Evolutionary conservation across 2,888 invertebrate genomes (phyloP).

Genomic region (Phalera bucephala): DNA sequence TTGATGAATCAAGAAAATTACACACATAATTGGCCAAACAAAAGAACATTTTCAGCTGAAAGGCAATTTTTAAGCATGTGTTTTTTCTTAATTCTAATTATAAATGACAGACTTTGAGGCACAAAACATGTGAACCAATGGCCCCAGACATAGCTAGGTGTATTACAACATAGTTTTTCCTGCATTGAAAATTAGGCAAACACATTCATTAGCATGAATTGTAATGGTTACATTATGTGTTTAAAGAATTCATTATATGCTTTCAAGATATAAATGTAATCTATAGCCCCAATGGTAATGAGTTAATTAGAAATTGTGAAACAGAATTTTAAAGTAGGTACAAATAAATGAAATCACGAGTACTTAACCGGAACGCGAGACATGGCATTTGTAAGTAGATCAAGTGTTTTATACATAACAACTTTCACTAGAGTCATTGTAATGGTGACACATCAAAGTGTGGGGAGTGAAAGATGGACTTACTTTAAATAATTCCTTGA

Average conservation of each 20-base stretch:
- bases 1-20: background rate
- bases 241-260: slow-evolving; percentile 44
- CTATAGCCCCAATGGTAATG: slow-evolving; percentile 67
- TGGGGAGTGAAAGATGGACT: slow-evolving; percentile 83
- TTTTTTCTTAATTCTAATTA: slow-evolving; percentile 17
- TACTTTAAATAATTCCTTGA: slow-evolving; percentile 93
- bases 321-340: slow-evolving; percentile 79
- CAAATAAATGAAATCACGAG: slow-evolving; percentile 83
- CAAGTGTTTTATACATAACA: slow-evolving; percentile 84
- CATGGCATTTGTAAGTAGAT: slow-evolving; percentile 84
- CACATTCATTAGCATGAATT: slow-evolving; percentile 44
- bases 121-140: slow-evolving; percentile 17
- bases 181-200: slow-evolving; percentile 42
- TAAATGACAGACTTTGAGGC: slow-evolving; percentile 8
- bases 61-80: slow-evolving; percentile 8
- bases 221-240: slow-evolving; percentile 41
- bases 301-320: slow-evolving; percentile 81
- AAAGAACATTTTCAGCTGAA: too few species aligned
- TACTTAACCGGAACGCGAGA: slow-evolving; percentile 83
- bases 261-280: slow-evolving; percentile 48
- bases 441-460: slow-evolving; percentile 83
- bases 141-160: slow-evolving; percentile 31
- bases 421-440: slow-evolving; percentile 83
- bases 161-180: slow-evolving; percentile 37
- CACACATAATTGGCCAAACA: background rate